A percentile compares a stretch with the other conserved stretches of the same genome.
Conservation (phyloP, 2,888 invertebrate species). For the Matsumyia berberina region DNA sequence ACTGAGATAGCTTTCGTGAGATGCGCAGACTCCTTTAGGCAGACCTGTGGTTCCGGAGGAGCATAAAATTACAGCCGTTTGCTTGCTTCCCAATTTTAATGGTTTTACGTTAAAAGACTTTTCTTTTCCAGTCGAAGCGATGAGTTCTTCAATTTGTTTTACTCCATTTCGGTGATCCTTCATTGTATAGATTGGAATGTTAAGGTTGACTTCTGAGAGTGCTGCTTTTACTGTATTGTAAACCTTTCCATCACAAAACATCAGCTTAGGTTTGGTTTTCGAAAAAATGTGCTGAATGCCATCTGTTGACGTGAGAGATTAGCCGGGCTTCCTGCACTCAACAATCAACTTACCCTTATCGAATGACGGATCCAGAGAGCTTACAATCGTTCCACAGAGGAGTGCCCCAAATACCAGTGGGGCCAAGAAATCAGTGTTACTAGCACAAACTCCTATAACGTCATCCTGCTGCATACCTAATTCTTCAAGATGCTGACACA, state of each 20-base stretch:
- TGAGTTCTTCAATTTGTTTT: constrained; percentile 59
- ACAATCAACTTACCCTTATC: constrained; percentile 27
- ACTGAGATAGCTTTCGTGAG: constrained; percentile 74
- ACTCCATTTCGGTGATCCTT: constrained; percentile 74
- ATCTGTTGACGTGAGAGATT: constrained; percentile 47
- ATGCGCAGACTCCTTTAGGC: constrained; percentile 76
- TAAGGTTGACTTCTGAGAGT: constrained; percentile 62
- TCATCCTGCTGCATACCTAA: constrained; percentile 81
- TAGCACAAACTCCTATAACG: constrained; percentile 81
- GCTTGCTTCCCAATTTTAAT: constrained; percentile 56
- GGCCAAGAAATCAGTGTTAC: constrained; percentile 81
- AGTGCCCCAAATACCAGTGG: constrained; percentile 80
- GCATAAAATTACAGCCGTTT: constrained; percentile 76
- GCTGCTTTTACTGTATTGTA: constrained; percentile 77
- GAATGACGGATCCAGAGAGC: constrained; percentile 49
- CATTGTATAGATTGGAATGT: constrained; percentile 75
- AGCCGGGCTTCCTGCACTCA: not conserved
- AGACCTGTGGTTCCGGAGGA: constrained; percentile 77
- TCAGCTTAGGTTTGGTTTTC: constrained; percentile 81
- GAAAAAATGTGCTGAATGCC: constrained; percentile 81
- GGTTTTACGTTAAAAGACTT: constrained; percentile 29
- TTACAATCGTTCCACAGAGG: constrained; percentile 32
- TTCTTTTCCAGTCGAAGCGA: constrained; percentile 69
- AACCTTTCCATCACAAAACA: constrained; percentile 82
- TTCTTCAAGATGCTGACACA: constrained; percentile 80